Evolutionary conservation across 2,888 invertebrate species (phyloP), one percentile per base, ranked within the genome.

Genomic region (Drosophila barbarae): DNA sequence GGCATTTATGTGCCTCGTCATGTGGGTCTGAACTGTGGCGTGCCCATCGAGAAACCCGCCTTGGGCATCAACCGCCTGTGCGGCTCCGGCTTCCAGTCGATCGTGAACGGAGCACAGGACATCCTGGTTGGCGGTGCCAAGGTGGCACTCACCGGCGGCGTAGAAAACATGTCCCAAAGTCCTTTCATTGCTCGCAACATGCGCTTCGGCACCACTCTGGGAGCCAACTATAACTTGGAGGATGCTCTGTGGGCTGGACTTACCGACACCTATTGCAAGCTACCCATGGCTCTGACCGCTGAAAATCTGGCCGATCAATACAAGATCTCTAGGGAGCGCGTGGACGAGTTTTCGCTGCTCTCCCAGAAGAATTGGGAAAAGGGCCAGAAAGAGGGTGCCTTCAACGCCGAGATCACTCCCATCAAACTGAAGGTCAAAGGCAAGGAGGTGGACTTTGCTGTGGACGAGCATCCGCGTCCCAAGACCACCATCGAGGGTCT

Each of bases 21-120:
- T 89, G 94, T 95, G n/a, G 92, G 93, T 0, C 91, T 99, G 18
- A 92, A 94, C 77, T 92, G 93, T 72, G 98, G 98, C 46, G 93
- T 99, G 56, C 97, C 98, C 8, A 90, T 94, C 73, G 94, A 96
- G 44, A 93, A 91, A 65, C 98, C 98, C 2, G 97, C 96, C 0
- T 90, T 97, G 2, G 94, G 94, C 51, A 92, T 99, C 49, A 99
- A 99, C 91, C 91, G 99, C 70, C 91, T 99, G 18, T 99, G 99
- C 89, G 99, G 99, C 15, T 98, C 98, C 32, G 99, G 99, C 2
- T 99, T 99, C 90, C 99, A 99, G 88, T 93, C 99, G 0, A 91
- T 99, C 69, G 93, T 98, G 18, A 97, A 94, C 90, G 96, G 95
- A 55, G 95, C 95, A 36, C 98, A 98, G 95, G 98, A 98, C 87